Evolutionary conservation across 2,113 vertebrate genomes (phyloP).

Genomic region (Lates calcarifer): DNA sequence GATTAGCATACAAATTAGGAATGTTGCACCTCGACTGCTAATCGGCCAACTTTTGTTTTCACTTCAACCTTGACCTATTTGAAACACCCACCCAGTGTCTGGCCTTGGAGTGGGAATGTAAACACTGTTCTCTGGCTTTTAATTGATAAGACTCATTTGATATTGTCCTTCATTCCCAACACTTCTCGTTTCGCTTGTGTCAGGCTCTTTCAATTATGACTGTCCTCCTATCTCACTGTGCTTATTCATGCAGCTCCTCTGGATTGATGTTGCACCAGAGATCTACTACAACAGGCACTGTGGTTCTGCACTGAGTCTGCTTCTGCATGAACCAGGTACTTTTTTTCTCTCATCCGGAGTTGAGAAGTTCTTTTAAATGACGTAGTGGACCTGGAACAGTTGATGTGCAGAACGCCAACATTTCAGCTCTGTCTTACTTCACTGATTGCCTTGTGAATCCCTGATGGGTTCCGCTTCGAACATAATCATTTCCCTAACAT

Average conservation of each 20-base stretch:
- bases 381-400: slow-evolving; percentile 68
- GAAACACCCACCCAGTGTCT: slow-evolving; percentile 68
- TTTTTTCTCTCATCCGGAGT: slow-evolving; percentile 18
- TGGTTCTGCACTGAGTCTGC: slow-evolving; percentile 19
- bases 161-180: slow-evolving; percentile 76
- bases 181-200: slow-evolving; percentile 48
- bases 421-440: slow-evolving; percentile 78
- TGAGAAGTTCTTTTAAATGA: slow-evolving; percentile 66
- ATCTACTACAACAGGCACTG: neutral
- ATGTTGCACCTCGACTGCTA: slow-evolving; percentile 78
- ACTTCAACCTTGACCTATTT: slow-evolving; percentile 84
- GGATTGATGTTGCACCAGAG: slow-evolving; percentile 20
- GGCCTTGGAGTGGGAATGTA: slow-evolving; percentile 71
- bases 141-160: slow-evolving; percentile 80
- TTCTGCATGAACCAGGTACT: slow-evolving; percentile 36
- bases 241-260: slow-evolving; percentile 24
- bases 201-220: slow-evolving; percentile 62
- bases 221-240: slow-evolving; percentile 33
- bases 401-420: slow-evolving; percentile 67
- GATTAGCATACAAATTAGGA: slow-evolving; percentile 84
- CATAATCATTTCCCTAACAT: slow-evolving; percentile 82
- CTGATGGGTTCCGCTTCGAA: slow-evolving; percentile 79
- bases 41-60: slow-evolving; percentile 83
- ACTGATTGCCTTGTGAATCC: slow-evolving; percentile 80
- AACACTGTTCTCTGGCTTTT: slow-evolving; percentile 69